A percentile compares a stretch with the other conserved stretches of the same genome.
Evolutionary conservation across 2,113 vertebrate genomes (phyloP).

Genomic region (Aythya baeri): DNA sequence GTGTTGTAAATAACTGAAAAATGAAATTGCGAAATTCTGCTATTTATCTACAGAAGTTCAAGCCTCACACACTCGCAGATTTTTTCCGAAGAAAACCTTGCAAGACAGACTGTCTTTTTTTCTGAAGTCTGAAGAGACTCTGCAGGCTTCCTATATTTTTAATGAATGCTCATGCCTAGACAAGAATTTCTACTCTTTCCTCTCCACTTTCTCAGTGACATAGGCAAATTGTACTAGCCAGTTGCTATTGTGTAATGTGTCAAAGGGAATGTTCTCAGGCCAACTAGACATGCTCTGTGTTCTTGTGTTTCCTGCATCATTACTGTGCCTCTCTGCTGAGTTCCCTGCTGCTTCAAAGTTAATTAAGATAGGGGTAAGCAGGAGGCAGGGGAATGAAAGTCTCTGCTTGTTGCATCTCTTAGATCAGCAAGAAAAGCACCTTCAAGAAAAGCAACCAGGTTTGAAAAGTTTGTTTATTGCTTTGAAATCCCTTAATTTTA

Average conservation of each 20-base stretch:
- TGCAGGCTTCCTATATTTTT: neutral
- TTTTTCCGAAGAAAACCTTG: neutral
- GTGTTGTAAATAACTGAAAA: neutral
- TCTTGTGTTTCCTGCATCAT: slow-evolving; percentile 70
- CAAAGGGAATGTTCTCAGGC: slow-evolving; percentile 69
- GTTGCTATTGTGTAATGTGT: slow-evolving; percentile 69
- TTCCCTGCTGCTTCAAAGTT: slow-evolving; percentile 67
- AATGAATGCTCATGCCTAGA: slow-evolving; percentile 6
- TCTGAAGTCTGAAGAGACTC: slow-evolving; percentile 9
- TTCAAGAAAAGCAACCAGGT: slow-evolving; percentile 36
- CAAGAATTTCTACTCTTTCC: slow-evolving; percentile 44
- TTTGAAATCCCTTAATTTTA: neutral
- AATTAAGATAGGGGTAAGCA: slow-evolving; percentile 69
- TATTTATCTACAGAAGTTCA: neutral
- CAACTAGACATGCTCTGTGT: slow-evolving; percentile 60
- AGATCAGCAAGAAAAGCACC: slow-evolving; percentile 32
- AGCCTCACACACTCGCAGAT: neutral
- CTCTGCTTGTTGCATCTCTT: slow-evolving; percentile 51
- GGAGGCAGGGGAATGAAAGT: slow-evolving; percentile 43
- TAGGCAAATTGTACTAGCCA: slow-evolving; percentile 31
- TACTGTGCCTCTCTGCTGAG: slow-evolving; percentile 63
- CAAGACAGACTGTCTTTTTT: neutral
- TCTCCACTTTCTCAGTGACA: slow-evolving; percentile 33
- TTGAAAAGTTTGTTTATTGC: slow-evolving; percentile 26
- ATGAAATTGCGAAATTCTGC: neutral